Conservation (phyloP, 2,113 vertebrate genomes). For the Elachura formosa region DNA sequence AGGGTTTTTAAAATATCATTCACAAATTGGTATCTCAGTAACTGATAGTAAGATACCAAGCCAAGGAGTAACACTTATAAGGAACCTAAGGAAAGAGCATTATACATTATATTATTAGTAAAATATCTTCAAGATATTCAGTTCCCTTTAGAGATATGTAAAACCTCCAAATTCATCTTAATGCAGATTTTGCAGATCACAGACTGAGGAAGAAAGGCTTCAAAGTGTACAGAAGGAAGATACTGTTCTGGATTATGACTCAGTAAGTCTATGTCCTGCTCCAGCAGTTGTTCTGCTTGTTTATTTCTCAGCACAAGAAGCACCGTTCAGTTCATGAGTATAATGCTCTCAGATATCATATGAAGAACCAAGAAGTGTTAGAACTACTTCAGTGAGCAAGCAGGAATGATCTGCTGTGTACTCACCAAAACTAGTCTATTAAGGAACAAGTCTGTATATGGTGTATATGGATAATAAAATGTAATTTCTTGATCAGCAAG, state of each 20-base stretch:
- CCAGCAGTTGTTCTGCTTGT: background rate
- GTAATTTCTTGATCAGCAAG: slow-evolving; percentile 37
- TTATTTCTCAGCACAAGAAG: background rate
- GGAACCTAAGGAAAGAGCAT: background rate
- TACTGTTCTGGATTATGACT: background rate
- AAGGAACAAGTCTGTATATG: background rate
- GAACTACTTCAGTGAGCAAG: background rate
- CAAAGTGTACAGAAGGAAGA: background rate
- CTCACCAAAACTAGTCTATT: background rate
- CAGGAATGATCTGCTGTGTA: background rate
- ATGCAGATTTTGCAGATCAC: background rate
- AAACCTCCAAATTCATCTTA: background rate
- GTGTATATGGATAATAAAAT: background rate
- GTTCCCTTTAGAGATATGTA: background rate
- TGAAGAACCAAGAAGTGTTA: background rate
- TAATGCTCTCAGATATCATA: background rate
- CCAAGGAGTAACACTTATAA: background rate
- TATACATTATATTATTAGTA: background rate
- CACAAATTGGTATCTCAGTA: background rate
- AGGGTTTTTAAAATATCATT: background rate
- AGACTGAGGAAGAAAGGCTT: background rate
- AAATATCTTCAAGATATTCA: background rate
- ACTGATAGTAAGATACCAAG: background rate
- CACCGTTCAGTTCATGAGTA: background rate
- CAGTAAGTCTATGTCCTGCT: background rate